Percentiles rank a stretch among this genome's conserved stretches.
Conservation (phyloP, 2,113 vertebrate species). For the Hepsetus odoe region DNA sequence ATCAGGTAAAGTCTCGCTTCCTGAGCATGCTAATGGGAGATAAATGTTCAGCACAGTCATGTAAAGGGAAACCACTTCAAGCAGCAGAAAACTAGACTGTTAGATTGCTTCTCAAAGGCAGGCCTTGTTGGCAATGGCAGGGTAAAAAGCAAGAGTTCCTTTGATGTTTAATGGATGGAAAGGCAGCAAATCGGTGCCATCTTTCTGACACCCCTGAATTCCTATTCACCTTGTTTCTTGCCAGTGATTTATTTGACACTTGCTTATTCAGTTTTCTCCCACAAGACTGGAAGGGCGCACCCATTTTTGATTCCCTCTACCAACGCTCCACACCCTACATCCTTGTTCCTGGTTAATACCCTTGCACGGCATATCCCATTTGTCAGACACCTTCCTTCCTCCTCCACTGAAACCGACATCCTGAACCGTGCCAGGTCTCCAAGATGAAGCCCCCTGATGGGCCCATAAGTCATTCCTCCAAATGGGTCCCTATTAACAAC, state of each 20-base stretch:
- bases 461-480: not conserved
- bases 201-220: not conserved
- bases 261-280: not conserved
- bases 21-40: not conserved
- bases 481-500: not conserved
- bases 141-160: not conserved
- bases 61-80: not conserved
- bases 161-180: not conserved
- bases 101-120: too few relatives aligned
- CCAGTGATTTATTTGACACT: not conserved
- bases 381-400: not conserved
- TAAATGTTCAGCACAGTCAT: not conserved
- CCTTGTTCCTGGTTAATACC: not conserved
- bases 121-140: not conserved
- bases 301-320: too few relatives aligned
- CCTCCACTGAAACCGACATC: not conserved
- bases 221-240: constrained; percentile 11
- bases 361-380: not conserved
- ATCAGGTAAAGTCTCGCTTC: not conserved
- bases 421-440: not conserved
- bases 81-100: not conserved
- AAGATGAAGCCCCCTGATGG: not conserved
- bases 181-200: not conserved
- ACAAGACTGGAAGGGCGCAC: not conserved
- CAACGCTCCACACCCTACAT: too few relatives aligned